A percentile compares a stretch with the other conserved stretches of the same genome.
phyloP scores from a whole-genome alignment of 2,888 invertebrate species.

The Bunonema sp. region DNA sequence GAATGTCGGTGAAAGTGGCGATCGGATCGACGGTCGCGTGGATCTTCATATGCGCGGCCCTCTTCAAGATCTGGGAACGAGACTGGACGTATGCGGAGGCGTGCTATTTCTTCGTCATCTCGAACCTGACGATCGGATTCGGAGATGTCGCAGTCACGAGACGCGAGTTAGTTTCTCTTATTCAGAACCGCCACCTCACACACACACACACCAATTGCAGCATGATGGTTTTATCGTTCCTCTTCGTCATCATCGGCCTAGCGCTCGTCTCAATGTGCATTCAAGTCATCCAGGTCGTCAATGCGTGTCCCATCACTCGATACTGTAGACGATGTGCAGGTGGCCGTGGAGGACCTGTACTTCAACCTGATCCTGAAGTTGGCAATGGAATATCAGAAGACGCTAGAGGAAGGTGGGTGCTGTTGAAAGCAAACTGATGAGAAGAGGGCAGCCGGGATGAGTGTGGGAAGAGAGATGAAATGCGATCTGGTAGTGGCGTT shows the following conservation, averaged over 20 bases:
- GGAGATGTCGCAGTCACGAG: slow-evolving; percentile 34
- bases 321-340: slow-evolving; percentile 6
- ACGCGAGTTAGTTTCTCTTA: slow-evolving; percentile 24
- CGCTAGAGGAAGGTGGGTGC: slow-evolving; percentile 25
- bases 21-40: slow-evolving; percentile 68
- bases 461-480: too few species aligned
- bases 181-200: not conserved
- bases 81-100: slow-evolving; percentile 50
- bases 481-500: too few species aligned
- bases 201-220: slow-evolving; percentile 11
- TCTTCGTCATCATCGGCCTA: slow-evolving; percentile 48
- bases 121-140: slow-evolving; percentile 42
- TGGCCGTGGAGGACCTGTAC: slow-evolving; percentile 40
- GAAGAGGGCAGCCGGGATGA: too few species aligned
- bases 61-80: slow-evolving; percentile 83
- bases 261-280: slow-evolving; percentile 49
- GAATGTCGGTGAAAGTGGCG: slow-evolving; percentile 25
- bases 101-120: slow-evolving; percentile 49
- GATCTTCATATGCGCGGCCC: slow-evolving; percentile 71
- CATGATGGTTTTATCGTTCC: slow-evolving; percentile 41
- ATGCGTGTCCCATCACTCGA: not conserved
- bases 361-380: slow-evolving; percentile 37
- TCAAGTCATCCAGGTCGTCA: slow-evolving; percentile 43
- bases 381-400: slow-evolving; percentile 39
- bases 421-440: too few species aligned